These are phyloP conservation scores for Chrysocyon brachyurus DNA, from an alignment of 2,797 vertebrate species.

Conservation along the genomic window DNA sequence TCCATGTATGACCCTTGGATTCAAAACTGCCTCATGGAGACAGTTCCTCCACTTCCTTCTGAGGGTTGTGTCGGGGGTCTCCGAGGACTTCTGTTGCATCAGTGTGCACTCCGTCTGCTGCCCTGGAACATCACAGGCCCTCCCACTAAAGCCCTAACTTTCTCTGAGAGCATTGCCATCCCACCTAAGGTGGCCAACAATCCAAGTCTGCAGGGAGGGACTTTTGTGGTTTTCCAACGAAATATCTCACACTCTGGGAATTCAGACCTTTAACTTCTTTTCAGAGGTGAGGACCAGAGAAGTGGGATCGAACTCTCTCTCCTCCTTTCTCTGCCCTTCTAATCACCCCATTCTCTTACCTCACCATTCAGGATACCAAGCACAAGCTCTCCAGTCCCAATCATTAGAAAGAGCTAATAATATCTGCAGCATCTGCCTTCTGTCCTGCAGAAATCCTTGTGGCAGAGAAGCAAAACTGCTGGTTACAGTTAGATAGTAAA, in stretches of 20 bases:
- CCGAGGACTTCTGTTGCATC: background rate
- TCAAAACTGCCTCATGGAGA: background rate
- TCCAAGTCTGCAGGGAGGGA: background rate
- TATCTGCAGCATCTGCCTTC: background rate
- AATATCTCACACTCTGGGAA: background rate
- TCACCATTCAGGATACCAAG: background rate
- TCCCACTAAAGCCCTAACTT: background rate
- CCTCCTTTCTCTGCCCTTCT: background rate
- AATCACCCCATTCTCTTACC: background rate
- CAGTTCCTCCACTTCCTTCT: background rate
- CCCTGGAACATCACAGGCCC: background rate
- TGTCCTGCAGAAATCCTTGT: background rate
- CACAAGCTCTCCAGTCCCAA: background rate
- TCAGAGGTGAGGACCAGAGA: background rate
- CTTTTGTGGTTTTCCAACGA: background rate
- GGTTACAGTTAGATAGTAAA: background rate
- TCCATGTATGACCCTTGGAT: background rate
- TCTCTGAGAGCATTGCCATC: background rate
- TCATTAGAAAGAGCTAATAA: background rate
- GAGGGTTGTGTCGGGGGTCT: background rate
- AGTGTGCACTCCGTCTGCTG: background rate
- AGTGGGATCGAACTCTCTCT: no score
- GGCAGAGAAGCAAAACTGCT: background rate
- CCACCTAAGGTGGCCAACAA: background rate
- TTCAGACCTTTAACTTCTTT: background rate